Base-by-base conservation (phyloP, 2,113 vertebrate species). In the Psilopsiagon aymara region DNA sequence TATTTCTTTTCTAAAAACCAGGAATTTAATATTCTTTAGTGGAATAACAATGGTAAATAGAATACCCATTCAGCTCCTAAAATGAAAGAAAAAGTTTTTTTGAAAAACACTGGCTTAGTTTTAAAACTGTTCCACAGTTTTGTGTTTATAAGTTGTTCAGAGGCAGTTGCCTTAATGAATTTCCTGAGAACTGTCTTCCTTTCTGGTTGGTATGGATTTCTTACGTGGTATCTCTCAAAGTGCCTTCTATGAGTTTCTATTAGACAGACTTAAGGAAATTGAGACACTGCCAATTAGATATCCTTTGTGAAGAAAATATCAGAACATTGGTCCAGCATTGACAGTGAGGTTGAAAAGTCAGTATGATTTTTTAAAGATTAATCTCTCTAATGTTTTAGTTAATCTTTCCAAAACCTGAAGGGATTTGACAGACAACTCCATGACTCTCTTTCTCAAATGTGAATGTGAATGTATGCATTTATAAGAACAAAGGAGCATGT, bases 381-480 rank as follows among this genome's bases (percentile, higher is more conserved):
- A 77, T 88, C 46, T 96, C 79, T 39, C 20, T 89, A 81, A 66
- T 67, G n/a, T 67, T 92, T 86, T 66, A 49, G 62, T 93, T 92
- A 86, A 87, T 96, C 70, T 94, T 93, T 52, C 78, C 24, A 14
- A 82, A 90, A 71, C 37, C 51, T 88, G 47, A 52, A 59, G 37
- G n/a, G 52, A 44, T 90, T 77, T 88, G 73, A 84, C 86, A 89
- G 77, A 78, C 47, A 85, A 20, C 39, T 75, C 41, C 37, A 46
- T 70, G 60, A 84, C 62, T 89, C 89, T 91, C 24, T 23, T 88
- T 20, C 51, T 85, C 46, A 85, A 28, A n/a, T 79, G 39, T 59
- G 33, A 57, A 57, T 57, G 19, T 60, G 49, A 53, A 68, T 51
- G 17, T 49, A 25, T 52, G 49, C 37, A 68, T 86, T 81, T 83